Conservation (phyloP, 2,888 invertebrate species). For the Protodeltote pygarga region DNA sequence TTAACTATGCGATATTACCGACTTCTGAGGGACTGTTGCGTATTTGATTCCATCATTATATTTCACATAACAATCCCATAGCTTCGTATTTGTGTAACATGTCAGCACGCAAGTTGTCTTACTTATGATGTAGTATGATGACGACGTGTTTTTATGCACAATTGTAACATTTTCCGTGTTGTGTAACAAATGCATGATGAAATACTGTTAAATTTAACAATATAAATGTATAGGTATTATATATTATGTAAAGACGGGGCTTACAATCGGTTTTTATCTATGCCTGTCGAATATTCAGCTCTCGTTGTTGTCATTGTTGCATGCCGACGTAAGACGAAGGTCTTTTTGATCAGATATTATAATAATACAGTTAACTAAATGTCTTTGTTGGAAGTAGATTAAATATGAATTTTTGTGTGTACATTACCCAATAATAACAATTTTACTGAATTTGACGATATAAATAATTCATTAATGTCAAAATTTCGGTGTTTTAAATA, state of each 20-base stretch:
- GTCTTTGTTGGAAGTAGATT: slow-evolving; percentile 12
- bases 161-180: slow-evolving; percentile 26
- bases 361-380: slow-evolving; percentile 4
- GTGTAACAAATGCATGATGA: slow-evolving; percentile 8
- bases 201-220: slow-evolving; percentile 15
- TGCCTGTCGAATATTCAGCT: slow-evolving; percentile 9
- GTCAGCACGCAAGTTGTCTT: slow-evolving; percentile 10
- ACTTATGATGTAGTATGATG: slow-evolving; percentile 40
- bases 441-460: neutral
- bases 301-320: slow-evolving; percentile 1
- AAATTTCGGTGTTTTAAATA: neutral
- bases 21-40: slow-evolving; percentile 19
- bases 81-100: slow-evolving; percentile 13
- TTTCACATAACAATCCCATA: slow-evolving; percentile 7
- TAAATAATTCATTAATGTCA: slow-evolving; percentile 13
- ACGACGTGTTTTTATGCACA: slow-evolving; percentile 48
- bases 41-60: slow-evolving; percentile 12
- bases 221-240: too few species aligned
- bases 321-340: neutral
- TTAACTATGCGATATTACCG: slow-evolving; percentile 22
- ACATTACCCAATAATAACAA: neutral
- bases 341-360: slow-evolving; percentile 12
- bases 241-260: slow-evolving; percentile 10
- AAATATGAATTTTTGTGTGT: slow-evolving; percentile 19
- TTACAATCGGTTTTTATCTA: slow-evolving; percentile 17